Percentiles rank a stretch among this genome's conserved stretches.
phyloP scores from a whole-genome alignment of 1,140 invertebrate genomes.

The Oryctes rhinoceros region DNA sequence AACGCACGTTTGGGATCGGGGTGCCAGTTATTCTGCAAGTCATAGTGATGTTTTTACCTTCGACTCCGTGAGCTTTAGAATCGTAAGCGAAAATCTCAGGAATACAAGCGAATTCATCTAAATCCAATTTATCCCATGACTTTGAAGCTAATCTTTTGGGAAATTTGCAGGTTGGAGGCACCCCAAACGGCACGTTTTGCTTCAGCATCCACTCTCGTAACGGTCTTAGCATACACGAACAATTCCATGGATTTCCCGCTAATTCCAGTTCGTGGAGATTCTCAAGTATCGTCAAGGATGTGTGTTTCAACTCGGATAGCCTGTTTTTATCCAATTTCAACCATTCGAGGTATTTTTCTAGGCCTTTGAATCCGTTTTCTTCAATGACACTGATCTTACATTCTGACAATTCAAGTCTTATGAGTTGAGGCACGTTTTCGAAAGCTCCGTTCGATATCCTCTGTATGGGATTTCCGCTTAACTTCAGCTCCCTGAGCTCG shows the following conservation, averaged over 20 bases:
- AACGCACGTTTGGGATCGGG: conserved; percentile 71
- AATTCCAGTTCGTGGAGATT: conserved; percentile 78
- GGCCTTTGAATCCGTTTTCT: conserved; percentile 74
- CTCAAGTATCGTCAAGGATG: conserved; percentile 71
- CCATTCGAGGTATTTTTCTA: conserved; percentile 75
- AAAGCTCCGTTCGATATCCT: conserved; percentile 76
- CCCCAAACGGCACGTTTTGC: conserved; percentile 76
- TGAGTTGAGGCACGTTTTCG: conserved; percentile 70
- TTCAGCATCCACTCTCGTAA: conserved; percentile 79
- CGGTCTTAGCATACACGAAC: conserved; percentile 78
- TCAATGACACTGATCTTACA: conserved; percentile 75
- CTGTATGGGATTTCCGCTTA: conserved; percentile 77
- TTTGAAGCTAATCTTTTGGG: conserved; percentile 70
- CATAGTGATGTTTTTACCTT: conserved; percentile 78
- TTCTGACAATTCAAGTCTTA: conserved; percentile 75
- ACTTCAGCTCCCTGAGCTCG: conserved; percentile 77
- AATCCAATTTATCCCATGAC: conserved; percentile 77
- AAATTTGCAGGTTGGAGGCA: conserved; percentile 72
- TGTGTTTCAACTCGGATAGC: conserved; percentile 70
- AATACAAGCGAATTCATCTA: conserved; percentile 83
- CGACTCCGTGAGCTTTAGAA: conserved; percentile 66
- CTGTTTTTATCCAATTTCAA: conserved; percentile 80
- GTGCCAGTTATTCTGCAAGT: conserved; percentile 75
- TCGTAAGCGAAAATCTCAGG: conserved; percentile 70
- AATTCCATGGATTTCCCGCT: conserved; percentile 83